phyloP scores from a whole-genome alignment of 2,797 vertebrate species.

The Intellagama lesueurii region DNA sequence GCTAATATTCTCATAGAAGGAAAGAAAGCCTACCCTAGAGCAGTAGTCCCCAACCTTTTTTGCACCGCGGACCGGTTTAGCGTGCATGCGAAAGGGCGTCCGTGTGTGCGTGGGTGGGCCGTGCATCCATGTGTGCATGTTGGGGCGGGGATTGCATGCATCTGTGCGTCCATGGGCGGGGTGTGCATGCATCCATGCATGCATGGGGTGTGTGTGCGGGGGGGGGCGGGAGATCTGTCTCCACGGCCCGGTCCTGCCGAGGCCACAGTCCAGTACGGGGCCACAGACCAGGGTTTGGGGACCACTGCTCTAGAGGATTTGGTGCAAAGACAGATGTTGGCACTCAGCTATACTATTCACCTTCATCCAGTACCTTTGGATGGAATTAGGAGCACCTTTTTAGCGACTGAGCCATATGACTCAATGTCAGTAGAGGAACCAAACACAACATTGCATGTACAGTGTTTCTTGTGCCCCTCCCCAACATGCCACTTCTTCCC shows the following conservation, averaged over 20 bases:
- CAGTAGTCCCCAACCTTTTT: no score
- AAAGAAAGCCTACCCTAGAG: background rate
- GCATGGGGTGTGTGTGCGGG: no score
- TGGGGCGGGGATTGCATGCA: no score
- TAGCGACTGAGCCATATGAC: background rate
- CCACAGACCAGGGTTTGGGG: no score
- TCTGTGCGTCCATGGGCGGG: background rate
- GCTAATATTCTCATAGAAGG: conserved; percentile 23
- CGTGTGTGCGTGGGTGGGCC: no score
- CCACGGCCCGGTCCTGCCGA: no score
- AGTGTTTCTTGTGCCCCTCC: background rate
- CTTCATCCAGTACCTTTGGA: conserved; percentile 6
- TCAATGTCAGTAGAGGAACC: background rate
- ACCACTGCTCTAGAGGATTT: background rate
- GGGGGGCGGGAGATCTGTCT: no score
- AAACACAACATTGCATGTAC: background rate
- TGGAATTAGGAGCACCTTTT: background rate
- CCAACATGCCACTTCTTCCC: background rate
- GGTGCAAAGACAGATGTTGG: conserved; percentile 24
- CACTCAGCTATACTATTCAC: conserved; percentile 22
- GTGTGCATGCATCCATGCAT: no score
- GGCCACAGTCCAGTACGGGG: no score
- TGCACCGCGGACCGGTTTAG: no score
- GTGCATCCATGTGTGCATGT: no score
- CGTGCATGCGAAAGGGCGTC: no score